These are phyloP conservation scores for Strongylocentrotus purpuratus DNA, from an alignment of 35 echinoderm and acorn worm genomes.

Conservation along the genomic window DNA sequence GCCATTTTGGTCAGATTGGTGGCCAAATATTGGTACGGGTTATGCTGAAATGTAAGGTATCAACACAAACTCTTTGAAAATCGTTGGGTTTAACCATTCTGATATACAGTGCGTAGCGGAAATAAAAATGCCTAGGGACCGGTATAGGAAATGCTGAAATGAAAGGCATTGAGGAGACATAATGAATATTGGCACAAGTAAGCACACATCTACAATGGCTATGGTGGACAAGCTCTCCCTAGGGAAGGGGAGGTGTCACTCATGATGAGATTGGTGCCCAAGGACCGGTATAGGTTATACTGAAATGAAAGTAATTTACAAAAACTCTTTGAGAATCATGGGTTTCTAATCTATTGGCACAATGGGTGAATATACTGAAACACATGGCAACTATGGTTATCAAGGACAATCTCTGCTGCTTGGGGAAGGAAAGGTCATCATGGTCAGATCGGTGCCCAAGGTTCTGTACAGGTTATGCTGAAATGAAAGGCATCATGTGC, in stretches of 20 bases:
- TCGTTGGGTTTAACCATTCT: too few relatives aligned
- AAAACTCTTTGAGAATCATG: too few relatives aligned
- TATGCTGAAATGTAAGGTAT: slow-evolving; percentile 59
- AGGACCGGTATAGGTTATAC: slow-evolving; percentile 91
- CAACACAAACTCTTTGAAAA: background rate
- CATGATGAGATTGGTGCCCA: slow-evolving; percentile 84
- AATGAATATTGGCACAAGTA: too few relatives aligned
- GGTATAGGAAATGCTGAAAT: slow-evolving; percentile 80
- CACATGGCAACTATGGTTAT: background rate
- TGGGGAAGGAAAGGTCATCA: slow-evolving; percentile 60
- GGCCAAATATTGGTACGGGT: slow-evolving; percentile 81
- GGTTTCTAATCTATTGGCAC: too few relatives aligned
- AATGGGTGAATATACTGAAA: too few relatives aligned
- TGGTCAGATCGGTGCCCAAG: slow-evolving; percentile 79
- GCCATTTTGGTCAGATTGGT: slow-evolving; percentile 75
- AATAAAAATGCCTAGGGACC: slow-evolving; percentile 88
- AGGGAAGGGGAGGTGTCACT: slow-evolving; percentile 75
- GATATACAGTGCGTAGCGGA: too few relatives aligned
- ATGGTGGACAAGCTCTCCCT: too few relatives aligned
- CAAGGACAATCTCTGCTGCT: slow-evolving; percentile 81
- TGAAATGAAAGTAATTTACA: background rate
- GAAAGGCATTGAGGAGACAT: too few relatives aligned
- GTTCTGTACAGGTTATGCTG: slow-evolving; percentile 91
- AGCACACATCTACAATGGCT: too few relatives aligned
- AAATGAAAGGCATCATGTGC: background rate